A percentile compares a stretch with the other conserved stretches of the same genome.
These are phyloP conservation scores for Zosterops lateralis DNA, from an alignment of 2,113 vertebrate species.

Conservation along the genomic window DNA sequence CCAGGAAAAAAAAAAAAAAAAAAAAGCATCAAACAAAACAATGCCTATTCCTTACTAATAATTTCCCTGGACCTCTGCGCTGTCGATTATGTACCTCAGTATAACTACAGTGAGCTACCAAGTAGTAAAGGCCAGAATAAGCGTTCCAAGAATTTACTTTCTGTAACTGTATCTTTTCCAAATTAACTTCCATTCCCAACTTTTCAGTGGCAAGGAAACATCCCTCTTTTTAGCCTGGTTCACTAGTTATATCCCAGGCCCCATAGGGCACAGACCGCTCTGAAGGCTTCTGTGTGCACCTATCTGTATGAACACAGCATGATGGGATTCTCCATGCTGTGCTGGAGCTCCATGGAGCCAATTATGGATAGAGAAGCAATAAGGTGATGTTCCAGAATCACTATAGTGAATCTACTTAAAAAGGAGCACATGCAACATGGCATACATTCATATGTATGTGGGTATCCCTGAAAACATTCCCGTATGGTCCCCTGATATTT, in stretches of 20 bases:
- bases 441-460: background rate
- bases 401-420: background rate
- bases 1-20: background rate
- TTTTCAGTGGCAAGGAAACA: background rate
- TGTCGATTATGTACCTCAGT: fast-evolving
- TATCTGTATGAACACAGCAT: background rate
- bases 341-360: background rate
- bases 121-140: background rate
- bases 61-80: background rate
- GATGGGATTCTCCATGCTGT: background rate
- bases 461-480: background rate
- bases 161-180: background rate
- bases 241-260: background rate
- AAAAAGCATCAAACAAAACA: background rate
- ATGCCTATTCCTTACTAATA: background rate
- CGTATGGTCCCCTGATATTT: background rate
- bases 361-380: background rate
- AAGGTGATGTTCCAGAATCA: background rate
- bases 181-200: background rate
- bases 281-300: background rate
- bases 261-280: fast-evolving
- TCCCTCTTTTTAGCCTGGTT: background rate
- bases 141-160: background rate
- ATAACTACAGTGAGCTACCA: background rate
- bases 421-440: background rate